phyloP scores from a whole-genome alignment of 2,888 invertebrate species.

The Phyllotreta cruciferae region DNA sequence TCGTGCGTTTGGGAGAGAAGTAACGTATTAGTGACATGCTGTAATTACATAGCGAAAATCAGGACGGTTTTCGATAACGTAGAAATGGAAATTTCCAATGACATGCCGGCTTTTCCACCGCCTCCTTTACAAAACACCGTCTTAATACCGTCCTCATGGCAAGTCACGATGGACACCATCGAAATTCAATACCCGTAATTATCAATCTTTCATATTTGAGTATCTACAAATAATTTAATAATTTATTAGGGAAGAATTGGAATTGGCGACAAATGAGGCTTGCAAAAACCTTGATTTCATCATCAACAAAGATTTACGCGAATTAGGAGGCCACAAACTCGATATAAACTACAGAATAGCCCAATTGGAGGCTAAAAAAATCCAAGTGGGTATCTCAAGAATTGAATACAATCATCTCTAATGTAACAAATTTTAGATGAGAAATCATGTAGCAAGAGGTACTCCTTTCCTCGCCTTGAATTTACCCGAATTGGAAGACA shows the following conservation, averaged over 20 bases:
- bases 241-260: constrained; percentile 2
- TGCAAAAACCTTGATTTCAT: constrained; percentile 41
- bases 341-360: constrained; percentile 65
- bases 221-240: background rate
- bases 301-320: constrained; percentile 52
- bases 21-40: constrained; percentile 64
- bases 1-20: constrained; percentile 54
- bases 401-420: too few relatives aligned
- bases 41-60: constrained; percentile 64
- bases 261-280: constrained; percentile 6
- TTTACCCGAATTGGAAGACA: constrained; percentile 61
- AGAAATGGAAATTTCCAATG: constrained; percentile 45
- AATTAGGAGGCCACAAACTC: constrained; percentile 60
- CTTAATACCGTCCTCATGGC: constrained; percentile 57
- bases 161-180: constrained; percentile 40
- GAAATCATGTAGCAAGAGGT: constrained; percentile 63
- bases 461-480: constrained; percentile 68
- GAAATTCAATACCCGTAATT: constrained; percentile 13
- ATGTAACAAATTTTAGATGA: constrained; percentile 58
- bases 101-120: constrained; percentile 51
- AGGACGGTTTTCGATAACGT: constrained; percentile 50
- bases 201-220: background rate
- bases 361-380: constrained; percentile 56
- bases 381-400: constrained; percentile 52
- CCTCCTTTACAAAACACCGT: constrained; percentile 59